A percentile compares a stretch with the other conserved stretches of the same genome.
Conservation (phyloP, 2,888 invertebrate genomes). For the Neuroscelio doddi region DNA sequence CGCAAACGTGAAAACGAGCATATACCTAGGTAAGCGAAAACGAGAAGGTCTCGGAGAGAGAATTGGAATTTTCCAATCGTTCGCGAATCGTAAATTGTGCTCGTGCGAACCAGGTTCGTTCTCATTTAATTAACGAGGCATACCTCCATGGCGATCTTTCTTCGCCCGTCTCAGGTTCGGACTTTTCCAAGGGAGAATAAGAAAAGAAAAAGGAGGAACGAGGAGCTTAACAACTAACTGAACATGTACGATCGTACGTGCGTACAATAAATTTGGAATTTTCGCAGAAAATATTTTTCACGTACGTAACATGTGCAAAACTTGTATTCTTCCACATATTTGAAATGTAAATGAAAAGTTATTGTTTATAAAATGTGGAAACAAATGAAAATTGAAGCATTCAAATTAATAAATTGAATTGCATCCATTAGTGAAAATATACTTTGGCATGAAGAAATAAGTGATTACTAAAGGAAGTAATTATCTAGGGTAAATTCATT, state of each 20-base stretch:
- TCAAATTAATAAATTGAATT: too few species aligned
- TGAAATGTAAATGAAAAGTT: too few species aligned
- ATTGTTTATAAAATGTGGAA: too few species aligned
- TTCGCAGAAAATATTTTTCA: slow-evolving; percentile 8
- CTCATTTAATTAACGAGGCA: slow-evolving; percentile 18
- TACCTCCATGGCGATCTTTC: slow-evolving; percentile 12
- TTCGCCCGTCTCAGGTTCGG: slow-evolving; percentile 6
- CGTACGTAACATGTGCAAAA: background rate
- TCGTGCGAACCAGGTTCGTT: slow-evolving; percentile 13
- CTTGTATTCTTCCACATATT: too few species aligned
- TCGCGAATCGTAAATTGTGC: slow-evolving; percentile 18
- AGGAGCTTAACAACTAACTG: slow-evolving; percentile 13
- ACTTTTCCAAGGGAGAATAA: slow-evolving; percentile 6
- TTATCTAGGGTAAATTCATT: background rate
- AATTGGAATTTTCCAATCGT: slow-evolving; percentile 19
- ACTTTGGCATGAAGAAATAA: too few species aligned
- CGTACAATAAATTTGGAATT: slow-evolving; percentile 9
- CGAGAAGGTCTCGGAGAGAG: slow-evolving; percentile 1
- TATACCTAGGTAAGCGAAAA: slow-evolving; percentile 1
- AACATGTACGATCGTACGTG: slow-evolving; percentile 14
- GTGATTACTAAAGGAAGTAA: background rate
- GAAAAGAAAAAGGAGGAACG: slow-evolving; percentile 3
- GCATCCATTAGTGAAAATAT: too few species aligned
- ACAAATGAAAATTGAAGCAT: too few species aligned
- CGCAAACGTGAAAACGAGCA: background rate